These are phyloP conservation scores for Saccostrea cuccullata DNA, from an alignment of 1,140 invertebrate genomes.

Conservation along the genomic window DNA sequence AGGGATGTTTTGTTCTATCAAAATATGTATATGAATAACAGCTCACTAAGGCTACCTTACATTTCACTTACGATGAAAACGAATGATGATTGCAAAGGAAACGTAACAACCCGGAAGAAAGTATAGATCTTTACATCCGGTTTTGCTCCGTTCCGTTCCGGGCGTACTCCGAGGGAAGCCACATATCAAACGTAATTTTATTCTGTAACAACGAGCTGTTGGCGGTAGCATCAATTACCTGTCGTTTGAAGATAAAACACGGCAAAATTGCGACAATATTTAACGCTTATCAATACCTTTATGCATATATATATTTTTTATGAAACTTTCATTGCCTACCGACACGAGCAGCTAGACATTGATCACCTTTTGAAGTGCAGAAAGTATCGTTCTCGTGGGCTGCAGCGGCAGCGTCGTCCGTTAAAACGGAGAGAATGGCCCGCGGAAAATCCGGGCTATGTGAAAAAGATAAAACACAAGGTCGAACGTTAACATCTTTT, in stretches of 20 bases:
- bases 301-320: conserved; percentile 20
- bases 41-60: neutral
- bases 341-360: conserved; percentile 16
- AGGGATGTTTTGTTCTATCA: too few relatives aligned
- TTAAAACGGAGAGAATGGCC: conserved; percentile 16
- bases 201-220: conserved; percentile 23
- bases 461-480: conserved; percentile 1
- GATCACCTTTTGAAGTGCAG: conserved; percentile 14
- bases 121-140: conserved; percentile 10
- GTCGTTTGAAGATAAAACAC: conserved; percentile 23
- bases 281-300: conserved; percentile 7
- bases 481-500: neutral
- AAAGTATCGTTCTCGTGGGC: neutral
- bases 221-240: conserved; percentile 4
- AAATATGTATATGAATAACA: neutral
- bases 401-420: neutral
- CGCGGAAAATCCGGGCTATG: conserved; percentile 9
- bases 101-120: neutral
- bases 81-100: neutral
- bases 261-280: neutral
- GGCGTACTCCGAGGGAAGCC: conserved; percentile 23
- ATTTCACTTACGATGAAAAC: neutral
- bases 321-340: conserved; percentile 8
- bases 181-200: conserved; percentile 31
- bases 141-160: conserved; percentile 30